phyloP scores from a whole-genome alignment of 2,113 vertebrate species.

The Plectropomus leopardus region DNA sequence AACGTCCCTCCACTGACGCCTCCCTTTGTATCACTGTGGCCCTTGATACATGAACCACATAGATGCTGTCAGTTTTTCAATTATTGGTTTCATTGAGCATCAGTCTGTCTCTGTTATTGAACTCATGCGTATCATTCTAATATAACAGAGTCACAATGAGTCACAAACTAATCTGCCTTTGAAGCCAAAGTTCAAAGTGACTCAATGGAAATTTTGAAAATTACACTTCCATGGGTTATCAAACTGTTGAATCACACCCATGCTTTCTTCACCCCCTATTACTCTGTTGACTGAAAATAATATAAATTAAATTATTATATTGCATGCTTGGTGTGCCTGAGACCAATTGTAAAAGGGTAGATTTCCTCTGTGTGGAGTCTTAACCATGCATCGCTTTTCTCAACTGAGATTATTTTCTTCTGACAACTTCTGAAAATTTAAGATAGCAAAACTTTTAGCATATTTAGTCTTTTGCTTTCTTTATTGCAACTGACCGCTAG shows the following conservation, averaged over 20 bases:
- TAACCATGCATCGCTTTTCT: background rate
- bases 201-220: background rate
- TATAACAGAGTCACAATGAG: conserved; percentile 47
- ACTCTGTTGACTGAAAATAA: conserved; percentile 26
- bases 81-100: conserved; percentile 32
- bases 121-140: conserved; percentile 27
- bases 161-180: conserved; percentile 43
- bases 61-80: conserved; percentile 11
- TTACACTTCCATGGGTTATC: conserved; percentile 40
- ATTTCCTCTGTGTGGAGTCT: background rate
- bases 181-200: conserved; percentile 66
- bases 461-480: background rate
- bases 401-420: background rate
- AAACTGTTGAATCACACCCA: conserved; percentile 19
- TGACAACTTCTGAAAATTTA: background rate
- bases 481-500: background rate
- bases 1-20: background rate
- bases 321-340: too few relatives aligned
- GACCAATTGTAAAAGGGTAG: conserved; percentile 1
- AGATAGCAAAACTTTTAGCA: background rate
- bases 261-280: conserved; percentile 26
- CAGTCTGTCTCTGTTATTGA: conserved; percentile 34
- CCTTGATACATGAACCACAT: conserved; percentile 14
- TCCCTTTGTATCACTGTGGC: background rate
- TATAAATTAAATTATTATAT: conserved; percentile 6